Evolutionary conservation across 2,113 vertebrate species (phyloP).

Genomic region (Bos indicus): DNA sequence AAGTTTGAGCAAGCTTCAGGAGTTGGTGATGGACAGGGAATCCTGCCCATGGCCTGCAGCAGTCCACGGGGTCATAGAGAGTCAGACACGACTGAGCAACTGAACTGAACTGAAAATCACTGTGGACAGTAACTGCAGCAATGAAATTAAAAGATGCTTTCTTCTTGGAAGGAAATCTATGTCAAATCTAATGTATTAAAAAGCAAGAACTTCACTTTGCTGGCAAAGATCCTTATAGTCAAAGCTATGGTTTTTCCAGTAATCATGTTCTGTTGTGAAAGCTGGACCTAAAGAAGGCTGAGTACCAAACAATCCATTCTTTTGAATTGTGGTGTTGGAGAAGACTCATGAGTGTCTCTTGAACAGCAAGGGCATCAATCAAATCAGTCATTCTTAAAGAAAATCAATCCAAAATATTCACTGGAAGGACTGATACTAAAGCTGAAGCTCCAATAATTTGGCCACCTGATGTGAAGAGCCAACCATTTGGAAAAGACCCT

Average conservation of each 20-base stretch:
- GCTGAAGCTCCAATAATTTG: neutral
- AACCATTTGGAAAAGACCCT: neutral
- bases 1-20: neutral
- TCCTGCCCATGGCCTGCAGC: neutral
- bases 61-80: neutral
- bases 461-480: neutral
- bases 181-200: neutral
- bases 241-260: neutral
- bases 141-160: neutral
- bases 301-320: neutral
- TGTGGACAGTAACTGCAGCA: neutral
- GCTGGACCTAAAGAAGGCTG: neutral
- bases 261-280: neutral
- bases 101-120: neutral
- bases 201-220: neutral
- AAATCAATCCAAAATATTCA: neutral
- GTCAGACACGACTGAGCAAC: neutral
- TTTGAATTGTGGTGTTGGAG: neutral
- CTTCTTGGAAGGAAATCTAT: neutral
- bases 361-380: neutral
- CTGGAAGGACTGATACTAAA: neutral
- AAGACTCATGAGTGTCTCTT: neutral
- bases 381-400: neutral
- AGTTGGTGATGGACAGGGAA: neutral
- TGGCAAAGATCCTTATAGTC: neutral